A percentile compares a stretch with the other conserved stretches of the same genome.
Conservation (phyloP, 2,888 invertebrate species). For the Plutella xylostella region DNA sequence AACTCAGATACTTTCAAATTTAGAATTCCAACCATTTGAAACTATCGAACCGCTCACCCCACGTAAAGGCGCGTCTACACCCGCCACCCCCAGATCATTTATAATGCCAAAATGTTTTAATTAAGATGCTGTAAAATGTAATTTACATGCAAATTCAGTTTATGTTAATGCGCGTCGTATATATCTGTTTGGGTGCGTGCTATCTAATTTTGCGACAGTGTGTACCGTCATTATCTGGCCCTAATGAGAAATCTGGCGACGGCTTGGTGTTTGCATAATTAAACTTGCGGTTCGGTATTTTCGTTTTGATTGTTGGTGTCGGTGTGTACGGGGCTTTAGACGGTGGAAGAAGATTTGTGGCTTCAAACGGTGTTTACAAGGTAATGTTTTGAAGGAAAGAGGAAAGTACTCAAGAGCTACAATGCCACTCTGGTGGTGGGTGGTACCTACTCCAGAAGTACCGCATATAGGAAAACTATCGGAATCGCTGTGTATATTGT, state of each 20-base stretch:
- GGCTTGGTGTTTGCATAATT: conserved; percentile 70
- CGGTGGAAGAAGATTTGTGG: too few relatives aligned
- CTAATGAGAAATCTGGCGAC: conserved; percentile 71
- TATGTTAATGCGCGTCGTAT: conserved; percentile 69
- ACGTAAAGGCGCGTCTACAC: conserved; percentile 50
- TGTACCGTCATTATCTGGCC: conserved; percentile 69
- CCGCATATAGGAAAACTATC: too few relatives aligned
- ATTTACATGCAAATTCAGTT: conserved; percentile 73
- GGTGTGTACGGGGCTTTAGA: neutral
- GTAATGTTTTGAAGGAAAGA: too few relatives aligned
- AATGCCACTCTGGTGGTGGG: too few relatives aligned
- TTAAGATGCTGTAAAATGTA: conserved; percentile 73
- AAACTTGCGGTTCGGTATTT: conserved; percentile 58
- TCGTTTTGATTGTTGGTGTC: conserved; percentile 22
- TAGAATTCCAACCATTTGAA: conserved; percentile 29
- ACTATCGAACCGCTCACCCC: conserved; percentile 48
- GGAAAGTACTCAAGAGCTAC: too few relatives aligned
- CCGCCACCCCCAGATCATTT: conserved; percentile 62
- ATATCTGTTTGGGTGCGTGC: conserved; percentile 71
- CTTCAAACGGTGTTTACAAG: too few relatives aligned
- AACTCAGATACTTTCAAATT: too few relatives aligned
- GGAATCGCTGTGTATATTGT: too few relatives aligned
- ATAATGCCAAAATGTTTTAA: conserved; percentile 73
- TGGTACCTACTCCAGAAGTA: too few relatives aligned
- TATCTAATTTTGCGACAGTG: conserved; percentile 71